Conservation (phyloP, 2,113 vertebrate genomes). For the Silurus glanis region DNA sequence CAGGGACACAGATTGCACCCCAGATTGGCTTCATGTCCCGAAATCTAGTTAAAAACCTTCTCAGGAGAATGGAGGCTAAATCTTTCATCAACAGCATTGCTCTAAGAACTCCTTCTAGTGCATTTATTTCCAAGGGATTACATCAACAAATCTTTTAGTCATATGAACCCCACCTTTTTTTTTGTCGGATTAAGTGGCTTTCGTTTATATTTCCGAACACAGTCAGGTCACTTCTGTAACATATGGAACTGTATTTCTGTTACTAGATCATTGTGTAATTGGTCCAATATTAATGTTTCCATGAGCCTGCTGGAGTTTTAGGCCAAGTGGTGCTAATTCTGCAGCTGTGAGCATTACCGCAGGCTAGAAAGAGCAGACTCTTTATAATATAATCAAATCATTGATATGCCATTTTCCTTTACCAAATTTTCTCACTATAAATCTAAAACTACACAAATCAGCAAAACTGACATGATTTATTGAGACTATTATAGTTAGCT, state of each 20-base stretch:
- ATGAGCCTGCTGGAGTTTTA: not conserved
- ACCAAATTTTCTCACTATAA: constrained; percentile 12
- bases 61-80: not conserved
- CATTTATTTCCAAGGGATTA: not conserved
- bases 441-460: not conserved
- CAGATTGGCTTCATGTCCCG: too few species aligned
- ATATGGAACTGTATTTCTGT: not conserved
- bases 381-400: constrained; percentile 1
- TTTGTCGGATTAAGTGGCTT: not conserved
- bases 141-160: not conserved
- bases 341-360: constrained; percentile 3
- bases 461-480: not conserved
- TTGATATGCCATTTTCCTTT: not conserved
- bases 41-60: not conserved
- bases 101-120: not conserved
- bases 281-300: constrained; percentile 1
- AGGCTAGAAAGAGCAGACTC: not conserved
- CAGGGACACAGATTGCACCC: too few species aligned
- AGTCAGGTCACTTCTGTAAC: not conserved
- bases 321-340: constrained; percentile 9
- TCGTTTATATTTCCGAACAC: not conserved
- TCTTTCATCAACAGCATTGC: not conserved
- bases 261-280: not conserved
- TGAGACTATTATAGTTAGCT: not conserved
- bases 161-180: not conserved